Evolutionary conservation across 2,888 invertebrate species (phyloP).

Genomic region (Odontocolon sp.): DNA sequence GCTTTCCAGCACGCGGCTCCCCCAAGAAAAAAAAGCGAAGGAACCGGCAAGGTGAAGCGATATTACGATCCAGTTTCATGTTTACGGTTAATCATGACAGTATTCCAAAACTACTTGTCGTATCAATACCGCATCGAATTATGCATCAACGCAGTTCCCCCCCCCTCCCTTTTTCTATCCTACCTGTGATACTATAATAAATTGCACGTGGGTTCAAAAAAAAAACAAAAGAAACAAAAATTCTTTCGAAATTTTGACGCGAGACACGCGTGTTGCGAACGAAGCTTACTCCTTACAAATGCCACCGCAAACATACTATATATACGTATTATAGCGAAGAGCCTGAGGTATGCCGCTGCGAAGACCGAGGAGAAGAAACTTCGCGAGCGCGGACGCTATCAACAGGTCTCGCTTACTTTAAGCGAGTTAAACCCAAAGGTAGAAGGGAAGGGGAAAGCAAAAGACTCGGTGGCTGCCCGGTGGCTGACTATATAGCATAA

Average conservation of each 20-base stretch:
- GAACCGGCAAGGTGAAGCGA: conserved; percentile 58
- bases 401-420: conserved; percentile 64
- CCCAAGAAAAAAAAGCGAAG: conserved; percentile 24
- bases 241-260: too few relatives aligned
- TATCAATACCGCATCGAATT: not conserved
- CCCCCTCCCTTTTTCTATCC: not conserved
- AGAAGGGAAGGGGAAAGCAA: conserved; percentile 18
- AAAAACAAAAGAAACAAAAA: too few relatives aligned
- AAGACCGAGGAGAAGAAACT: conserved; percentile 35
- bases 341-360: not conserved
- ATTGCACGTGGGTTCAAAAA: too few relatives aligned
- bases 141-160: not conserved
- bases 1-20: conserved; percentile 46
- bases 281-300: too few relatives aligned
- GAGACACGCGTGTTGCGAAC: too few relatives aligned
- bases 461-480: not conserved
- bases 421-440: conserved; percentile 1
- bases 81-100: conserved; percentile 25
- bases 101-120: not conserved
- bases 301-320: not conserved
- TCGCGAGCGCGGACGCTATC: conserved; percentile 53
- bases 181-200: too few relatives aligned
- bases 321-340: not conserved
- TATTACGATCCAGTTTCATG: conserved; percentile 53
- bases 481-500: not conserved